Evolutionary conservation across 2,797 vertebrate genomes (phyloP).

Genomic region (Anguilla obscura): DNA sequence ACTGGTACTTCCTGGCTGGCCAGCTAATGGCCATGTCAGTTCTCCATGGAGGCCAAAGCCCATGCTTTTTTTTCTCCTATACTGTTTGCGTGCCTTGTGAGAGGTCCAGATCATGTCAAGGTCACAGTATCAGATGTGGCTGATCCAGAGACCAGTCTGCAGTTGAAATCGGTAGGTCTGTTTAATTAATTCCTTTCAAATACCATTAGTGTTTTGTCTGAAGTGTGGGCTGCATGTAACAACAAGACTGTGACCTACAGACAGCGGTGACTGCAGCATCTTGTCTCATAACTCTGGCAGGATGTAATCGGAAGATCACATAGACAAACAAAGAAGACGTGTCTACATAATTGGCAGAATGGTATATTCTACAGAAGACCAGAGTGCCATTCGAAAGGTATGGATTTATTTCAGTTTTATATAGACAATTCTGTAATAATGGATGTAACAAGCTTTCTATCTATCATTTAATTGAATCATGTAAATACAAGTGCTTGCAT

Average conservation of each 20-base stretch:
- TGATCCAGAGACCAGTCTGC: constrained; percentile 14
- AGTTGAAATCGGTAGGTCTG: constrained; percentile 4
- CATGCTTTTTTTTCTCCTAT: neutral
- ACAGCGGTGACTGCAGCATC: constrained; percentile 11
- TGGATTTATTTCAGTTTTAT: neutral
- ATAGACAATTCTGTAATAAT: neutral
- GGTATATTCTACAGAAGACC: constrained; percentile 33
- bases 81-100: constrained; percentile 1
- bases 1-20: constrained; percentile 23
- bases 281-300: constrained; percentile 14
- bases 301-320: constrained; percentile 22
- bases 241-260: neutral
- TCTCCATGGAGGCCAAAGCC: constrained; percentile 16
- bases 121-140: constrained; percentile 4
- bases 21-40: constrained; percentile 24
- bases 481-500: no score
- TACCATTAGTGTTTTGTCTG: neutral
- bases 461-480: neutral
- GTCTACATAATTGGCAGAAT: constrained; percentile 27
- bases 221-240: neutral
- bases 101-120: constrained; percentile 20
- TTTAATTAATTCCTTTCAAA: neutral
- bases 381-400: constrained; percentile 36
- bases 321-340: constrained; percentile 20
- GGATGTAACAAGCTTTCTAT: neutral